Evolutionary conservation across 2,113 vertebrate species (phyloP).

Genomic region (Odontophorus gujanensis): DNA sequence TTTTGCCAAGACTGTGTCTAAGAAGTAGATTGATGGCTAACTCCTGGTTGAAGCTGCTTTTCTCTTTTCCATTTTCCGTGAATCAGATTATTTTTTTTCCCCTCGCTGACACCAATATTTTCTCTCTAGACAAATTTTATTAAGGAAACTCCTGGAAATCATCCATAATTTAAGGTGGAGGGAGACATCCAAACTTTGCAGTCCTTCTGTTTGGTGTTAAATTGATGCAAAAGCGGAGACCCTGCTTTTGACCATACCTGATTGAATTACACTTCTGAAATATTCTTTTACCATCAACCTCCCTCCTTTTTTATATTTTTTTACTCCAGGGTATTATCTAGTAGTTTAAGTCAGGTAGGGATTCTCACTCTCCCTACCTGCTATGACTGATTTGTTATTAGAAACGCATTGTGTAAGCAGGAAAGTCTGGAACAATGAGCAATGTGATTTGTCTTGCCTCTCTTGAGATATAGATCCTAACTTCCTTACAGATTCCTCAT

Average conservation of each 20-base stretch:
- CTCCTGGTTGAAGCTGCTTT: constrained; percentile 53
- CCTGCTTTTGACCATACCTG: background rate
- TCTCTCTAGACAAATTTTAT: constrained; percentile 53
- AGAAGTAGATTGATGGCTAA: constrained; percentile 62
- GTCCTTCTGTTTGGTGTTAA: background rate
- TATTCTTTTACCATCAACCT: background rate
- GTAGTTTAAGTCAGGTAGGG: background rate
- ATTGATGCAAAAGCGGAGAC: background rate
- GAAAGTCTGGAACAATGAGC: background rate
- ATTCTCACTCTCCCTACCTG: background rate
- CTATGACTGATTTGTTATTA: background rate
- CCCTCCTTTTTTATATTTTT: rapidly evolving
- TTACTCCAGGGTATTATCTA: background rate
- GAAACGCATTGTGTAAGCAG: background rate
- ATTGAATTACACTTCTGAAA: background rate
- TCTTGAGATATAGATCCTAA: background rate
- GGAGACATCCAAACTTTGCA: background rate
- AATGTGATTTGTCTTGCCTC: background rate
- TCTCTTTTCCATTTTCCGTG: constrained; percentile 50
- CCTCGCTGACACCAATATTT: constrained; percentile 46
- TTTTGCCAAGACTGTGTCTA: constrained; percentile 68
- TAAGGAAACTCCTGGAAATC: constrained; percentile 50
- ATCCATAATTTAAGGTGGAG: constrained; percentile 20
- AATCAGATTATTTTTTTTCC: constrained; percentile 29
- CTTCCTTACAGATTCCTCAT: background rate